Percentiles rank a stretch among this genome's conserved stretches.
Evolutionary conservation across 2,888 invertebrate genomes (phyloP).

Genomic region (Melanargia galathea): DNA sequence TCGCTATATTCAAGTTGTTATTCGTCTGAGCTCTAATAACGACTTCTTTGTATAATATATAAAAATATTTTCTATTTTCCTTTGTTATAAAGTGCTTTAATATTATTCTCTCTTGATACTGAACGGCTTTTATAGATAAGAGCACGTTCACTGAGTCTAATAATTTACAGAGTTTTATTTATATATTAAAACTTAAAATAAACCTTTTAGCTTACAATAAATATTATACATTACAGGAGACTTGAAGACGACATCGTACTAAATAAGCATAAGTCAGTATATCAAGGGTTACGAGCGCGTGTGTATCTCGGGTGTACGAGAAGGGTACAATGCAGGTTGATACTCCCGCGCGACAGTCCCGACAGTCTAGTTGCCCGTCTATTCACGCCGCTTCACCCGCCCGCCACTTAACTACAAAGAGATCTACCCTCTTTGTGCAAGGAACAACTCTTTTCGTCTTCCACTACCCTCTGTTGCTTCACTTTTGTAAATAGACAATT

Average conservation of each 20-base stretch:
- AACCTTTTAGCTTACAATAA: neutral
- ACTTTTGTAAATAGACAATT: constrained; percentile 59
- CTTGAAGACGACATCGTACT: neutral
- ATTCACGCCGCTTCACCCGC: constrained; percentile 62
- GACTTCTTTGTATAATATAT: neutral
- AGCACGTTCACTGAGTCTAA: neutral
- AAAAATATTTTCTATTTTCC: neutral
- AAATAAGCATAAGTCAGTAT: neutral
- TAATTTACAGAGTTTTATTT: neutral
- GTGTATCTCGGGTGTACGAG: constrained; percentile 35
- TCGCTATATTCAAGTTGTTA: constrained; percentile 6
- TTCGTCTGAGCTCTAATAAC: constrained; percentile 9
- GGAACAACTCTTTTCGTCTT: constrained; percentile 71
- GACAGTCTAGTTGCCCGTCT: constrained; percentile 78
- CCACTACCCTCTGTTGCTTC: constrained; percentile 69
- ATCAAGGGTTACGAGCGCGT: neutral
- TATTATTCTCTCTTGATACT: neutral
- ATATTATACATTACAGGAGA: neutral
- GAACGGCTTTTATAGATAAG: neutral
- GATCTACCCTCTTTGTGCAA: constrained; percentile 79
- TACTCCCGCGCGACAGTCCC: constrained; percentile 71
- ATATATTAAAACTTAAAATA: neutral
- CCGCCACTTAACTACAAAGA: constrained; percentile 80
- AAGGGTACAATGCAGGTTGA: constrained; percentile 63
- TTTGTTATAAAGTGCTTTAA: neutral